Evolutionary conservation across 2,888 invertebrate genomes (phyloP), one percentile per base, ranked within the genome.

Genomic region (Siphlonurus alternatus): DNA sequence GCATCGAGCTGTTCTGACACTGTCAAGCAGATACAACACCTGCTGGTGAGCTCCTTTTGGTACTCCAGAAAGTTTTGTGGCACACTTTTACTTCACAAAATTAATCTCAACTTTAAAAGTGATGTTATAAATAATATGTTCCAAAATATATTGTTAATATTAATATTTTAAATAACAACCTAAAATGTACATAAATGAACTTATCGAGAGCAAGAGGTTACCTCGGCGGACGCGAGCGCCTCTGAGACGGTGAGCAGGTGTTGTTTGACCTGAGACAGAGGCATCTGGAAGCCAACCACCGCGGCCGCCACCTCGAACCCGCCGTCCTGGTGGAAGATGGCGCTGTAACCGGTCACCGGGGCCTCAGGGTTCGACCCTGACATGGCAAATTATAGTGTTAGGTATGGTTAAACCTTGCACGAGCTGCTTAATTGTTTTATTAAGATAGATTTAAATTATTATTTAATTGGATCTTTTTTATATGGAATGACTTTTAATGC

Each of bases 281-380:
- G 84, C 74, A 89, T 89, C 72, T 93, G 89, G 69, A 89, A 88
- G 0, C 94, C 94, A 2, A 92, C 88, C 1, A 94, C 94, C 23
- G 91, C 91, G 0, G 89, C 93, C 0, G 93, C 90, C 0, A 92
- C 89, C 72, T 86, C 83, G 25, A 81, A 81, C 1, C 85, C 83
- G 5, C 84, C 86, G 70, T 91, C 88, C 66, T 84, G 82, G 18
- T 88, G 88, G 72, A 90, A 93, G 68, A 93, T 85, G 0, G 92
- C 93, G 72, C 88, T 86, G 63, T 89, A 90, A 1, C 85, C 88
- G 0, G 91, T 93, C 5, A 93, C 84, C 25, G 84, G 80, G 0
- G 85, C 79, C 65, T 86, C 83, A 0, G 69, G 64, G 10, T 64
- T 61, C 53, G 20, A 24, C 5, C 51, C 64, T 56, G 20, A 56